These are phyloP conservation scores for Bagarius yarrelli DNA, from an alignment of 2,113 vertebrate genomes.

Conservation along the genomic window DNA sequence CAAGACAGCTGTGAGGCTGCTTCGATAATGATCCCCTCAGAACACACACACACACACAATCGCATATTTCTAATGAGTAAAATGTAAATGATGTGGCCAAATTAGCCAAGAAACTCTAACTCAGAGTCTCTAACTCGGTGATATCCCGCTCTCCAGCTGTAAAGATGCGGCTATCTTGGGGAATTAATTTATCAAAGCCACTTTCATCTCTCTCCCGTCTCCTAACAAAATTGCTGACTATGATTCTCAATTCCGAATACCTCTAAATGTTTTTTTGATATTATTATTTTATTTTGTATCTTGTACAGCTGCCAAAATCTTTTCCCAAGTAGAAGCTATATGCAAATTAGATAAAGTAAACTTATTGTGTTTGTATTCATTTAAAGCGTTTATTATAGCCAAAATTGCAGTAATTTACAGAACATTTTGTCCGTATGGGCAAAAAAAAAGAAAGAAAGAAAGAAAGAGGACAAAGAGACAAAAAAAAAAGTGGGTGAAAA, in stretches of 20 bases:
- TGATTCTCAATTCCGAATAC: conserved; percentile 50
- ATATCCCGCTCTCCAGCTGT: conserved; percentile 48
- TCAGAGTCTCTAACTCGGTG: conserved; percentile 45
- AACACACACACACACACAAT: conserved; percentile 51
- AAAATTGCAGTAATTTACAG: conserved; percentile 31
- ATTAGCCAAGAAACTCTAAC: conserved; percentile 52
- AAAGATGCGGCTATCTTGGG: conserved; percentile 56
- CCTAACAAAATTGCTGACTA: conserved; percentile 60
- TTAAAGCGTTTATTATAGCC: conserved; percentile 44
- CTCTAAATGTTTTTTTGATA: conserved; percentile 44
- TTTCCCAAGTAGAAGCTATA: conserved; percentile 14
- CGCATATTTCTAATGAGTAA: conserved; percentile 54
- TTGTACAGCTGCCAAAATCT: conserved; percentile 14
- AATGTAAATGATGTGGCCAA: conserved; percentile 60
- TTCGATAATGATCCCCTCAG: conserved; percentile 52
- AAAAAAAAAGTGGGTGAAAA: conserved; percentile 23
- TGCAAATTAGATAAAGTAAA: conserved; percentile 24
- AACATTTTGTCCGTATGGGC: conserved; percentile 20
- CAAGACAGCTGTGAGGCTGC: conserved; percentile 44
- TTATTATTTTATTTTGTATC: neutral
- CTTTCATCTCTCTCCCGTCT: conserved; percentile 55
- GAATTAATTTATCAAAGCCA: conserved; percentile 62
- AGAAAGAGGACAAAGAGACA: conserved; percentile 8
- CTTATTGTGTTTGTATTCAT: conserved; percentile 31
- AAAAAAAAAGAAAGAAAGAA: neutral